phyloP scores from a whole-genome alignment of 2,888 invertebrate species.

The Azorinus chamasolen region DNA sequence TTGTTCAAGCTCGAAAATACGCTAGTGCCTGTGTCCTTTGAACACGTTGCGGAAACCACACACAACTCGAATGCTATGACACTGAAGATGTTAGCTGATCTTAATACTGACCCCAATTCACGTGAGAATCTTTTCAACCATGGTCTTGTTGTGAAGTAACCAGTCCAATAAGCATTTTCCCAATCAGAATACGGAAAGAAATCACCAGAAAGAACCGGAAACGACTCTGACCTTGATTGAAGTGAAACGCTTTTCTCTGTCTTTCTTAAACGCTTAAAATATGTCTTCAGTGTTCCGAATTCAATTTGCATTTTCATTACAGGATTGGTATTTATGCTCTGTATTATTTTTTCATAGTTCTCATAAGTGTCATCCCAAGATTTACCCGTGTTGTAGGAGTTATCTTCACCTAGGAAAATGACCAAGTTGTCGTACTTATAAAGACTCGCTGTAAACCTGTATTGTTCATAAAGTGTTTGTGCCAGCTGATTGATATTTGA shows the following conservation, averaged over 20 bases:
- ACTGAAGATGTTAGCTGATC: constrained; percentile 83
- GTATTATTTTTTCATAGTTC: constrained; percentile 95
- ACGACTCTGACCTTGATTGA: constrained; percentile 19
- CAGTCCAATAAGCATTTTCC: constrained; percentile 95
- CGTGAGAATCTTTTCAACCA: constrained; percentile 90
- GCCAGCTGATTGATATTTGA: constrained; percentile 95
- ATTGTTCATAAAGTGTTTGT: constrained; percentile 93
- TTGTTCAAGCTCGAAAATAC: constrained; percentile 1
- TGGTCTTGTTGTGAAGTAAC: constrained; percentile 94
- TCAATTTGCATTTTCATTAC: constrained; percentile 87
- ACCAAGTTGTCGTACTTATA: constrained; percentile 97
- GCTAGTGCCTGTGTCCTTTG: not conserved
- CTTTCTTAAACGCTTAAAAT: constrained; percentile 91
- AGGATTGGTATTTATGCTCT: constrained; percentile 94
- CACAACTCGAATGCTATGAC: constrained; percentile 70
- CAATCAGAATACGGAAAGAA: constrained; percentile 99
- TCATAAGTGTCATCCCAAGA: constrained; percentile 98
- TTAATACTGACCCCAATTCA: constrained; percentile 87
- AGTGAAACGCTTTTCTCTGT: constrained; percentile 20
- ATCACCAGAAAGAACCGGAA: constrained; percentile 95
- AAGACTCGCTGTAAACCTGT: constrained; percentile 95
- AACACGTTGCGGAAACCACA: not conserved
- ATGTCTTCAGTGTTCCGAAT: constrained; percentile 96
- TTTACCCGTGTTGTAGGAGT: constrained; percentile 94
- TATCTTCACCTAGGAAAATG: constrained; percentile 98